These are phyloP conservation scores for Formica exsecta DNA, from an alignment of 1,140 invertebrate genomes.

Conservation along the genomic window DNA sequence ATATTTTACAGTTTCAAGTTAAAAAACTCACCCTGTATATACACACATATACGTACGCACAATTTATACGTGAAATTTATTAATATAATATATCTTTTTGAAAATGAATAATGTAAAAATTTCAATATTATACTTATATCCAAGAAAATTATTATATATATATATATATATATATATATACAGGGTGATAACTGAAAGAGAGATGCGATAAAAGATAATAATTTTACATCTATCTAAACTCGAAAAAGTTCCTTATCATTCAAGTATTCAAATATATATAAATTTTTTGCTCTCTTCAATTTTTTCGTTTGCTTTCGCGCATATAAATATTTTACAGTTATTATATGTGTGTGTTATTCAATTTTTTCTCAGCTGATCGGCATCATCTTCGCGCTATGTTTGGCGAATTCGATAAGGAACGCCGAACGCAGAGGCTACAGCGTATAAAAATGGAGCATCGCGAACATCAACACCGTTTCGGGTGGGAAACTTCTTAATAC, in stretches of 20 bases:
- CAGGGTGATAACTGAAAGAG: neutral
- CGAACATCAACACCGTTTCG: neutral
- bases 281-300: neutral
- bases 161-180: too few species aligned
- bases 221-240: neutral
- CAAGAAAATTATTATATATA: too few species aligned
- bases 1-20: too few species aligned
- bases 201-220: conserved; percentile 3
- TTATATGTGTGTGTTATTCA: neutral
- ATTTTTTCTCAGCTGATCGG: conserved; percentile 90
- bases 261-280: neutral
- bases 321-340: neutral
- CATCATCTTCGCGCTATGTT: conserved; percentile 93
- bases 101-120: neutral
- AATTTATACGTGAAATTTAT: neutral
- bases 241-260: neutral
- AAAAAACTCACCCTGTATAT: too few species aligned
- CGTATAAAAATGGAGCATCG: conserved; percentile 71
- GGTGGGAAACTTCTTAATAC: conserved; percentile 2
- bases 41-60: neutral
- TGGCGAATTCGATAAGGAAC: conserved; percentile 91
- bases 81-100: neutral
- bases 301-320: neutral
- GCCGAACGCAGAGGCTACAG: conserved; percentile 88
- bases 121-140: too few species aligned